Base-by-base conservation (phyloP, 1,140 invertebrate genomes). In the Caerostris extrusa region DNA sequence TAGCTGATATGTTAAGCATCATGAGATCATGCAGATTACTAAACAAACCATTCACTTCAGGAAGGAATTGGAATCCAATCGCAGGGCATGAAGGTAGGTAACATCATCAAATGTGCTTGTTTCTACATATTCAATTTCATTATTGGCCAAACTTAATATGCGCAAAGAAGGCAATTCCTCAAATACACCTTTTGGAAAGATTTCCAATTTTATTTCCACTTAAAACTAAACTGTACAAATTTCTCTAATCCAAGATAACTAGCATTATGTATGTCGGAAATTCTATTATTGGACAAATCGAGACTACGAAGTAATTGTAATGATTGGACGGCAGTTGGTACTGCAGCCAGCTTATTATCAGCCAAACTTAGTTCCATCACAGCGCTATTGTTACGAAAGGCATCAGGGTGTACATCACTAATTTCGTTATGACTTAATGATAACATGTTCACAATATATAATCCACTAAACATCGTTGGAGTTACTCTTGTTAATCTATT, bases 1-100 rank as follows among this genome's bases (percentile, higher is more conserved):
- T 99, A 96, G 98, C 98, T 60, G 98, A 98, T 94, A 98, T 97
- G 96, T 99, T 99, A 50, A 99, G 96, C 98, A 98, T 98, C 95
- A 98, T 96, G 67, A 99, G 96, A 95, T 97, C 97, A 3, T 97
- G 97, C 95, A 98, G 97, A 95, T 98, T 97, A 93, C 97, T 97
- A 95, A 99, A 98, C 19, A 98, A 96, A 7, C 98, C 98, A 95
- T 97, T 98, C 85, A 99, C 98, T 95, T 98, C 98, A 17, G 97
- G 97, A 34, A 99, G 96, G 94, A 97, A 96, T 99, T 99, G 53
- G 97, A 97, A 96, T 99, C 98, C 58, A 99, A 95, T 90, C 98
- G 96, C 82, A 99, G 97, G 0, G 98, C 98, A 96, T 98, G 98
- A 71, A 99, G 96, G 95, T 97, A 97, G 5, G 96, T 96, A 95